A percentile compares a stretch with the other conserved stretches of the same genome.
These are phyloP conservation scores for Pseudonaja textilis DNA, from an alignment of 2,113 vertebrate species.

Conservation along the genomic window DNA sequence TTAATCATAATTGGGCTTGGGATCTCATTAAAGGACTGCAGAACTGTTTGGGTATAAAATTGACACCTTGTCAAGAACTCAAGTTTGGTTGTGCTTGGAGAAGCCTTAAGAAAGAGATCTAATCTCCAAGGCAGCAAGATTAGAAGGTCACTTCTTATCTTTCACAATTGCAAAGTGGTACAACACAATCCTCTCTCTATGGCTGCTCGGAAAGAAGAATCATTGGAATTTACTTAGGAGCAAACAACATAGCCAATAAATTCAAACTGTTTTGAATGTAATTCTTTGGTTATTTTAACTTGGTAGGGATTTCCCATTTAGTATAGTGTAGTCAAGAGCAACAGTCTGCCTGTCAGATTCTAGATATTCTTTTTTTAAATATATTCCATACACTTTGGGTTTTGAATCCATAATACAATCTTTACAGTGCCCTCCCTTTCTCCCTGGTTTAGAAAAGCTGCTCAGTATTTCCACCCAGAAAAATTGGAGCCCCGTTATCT, in stretches of 20 bases:
- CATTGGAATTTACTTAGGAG: not conserved
- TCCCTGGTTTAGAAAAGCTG: conserved; percentile 66
- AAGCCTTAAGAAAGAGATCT: not conserved
- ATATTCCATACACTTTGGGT: not conserved
- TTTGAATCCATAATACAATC: not conserved
- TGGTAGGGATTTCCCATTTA: not conserved
- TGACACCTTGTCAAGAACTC: not conserved
- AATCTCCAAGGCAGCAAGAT: not conserved
- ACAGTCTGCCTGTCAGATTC: not conserved
- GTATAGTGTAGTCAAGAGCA: not conserved
- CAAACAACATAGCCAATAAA: not conserved
- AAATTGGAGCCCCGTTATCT: conserved; percentile 55
- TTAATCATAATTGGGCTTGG: not conserved
- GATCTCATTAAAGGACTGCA: not conserved
- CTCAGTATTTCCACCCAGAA: conserved; percentile 48
- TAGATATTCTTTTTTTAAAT: not conserved
- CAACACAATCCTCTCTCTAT: not conserved
- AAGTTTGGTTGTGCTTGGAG: not conserved
- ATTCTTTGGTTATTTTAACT: not conserved
- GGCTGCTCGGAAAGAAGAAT: not conserved
- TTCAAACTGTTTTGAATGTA: not conserved
- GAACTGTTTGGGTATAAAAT: not conserved
- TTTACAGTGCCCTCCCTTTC: conserved; percentile 9
- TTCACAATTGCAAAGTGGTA: not conserved
- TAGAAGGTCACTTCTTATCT: not conserved